Conservation (phyloP, 1,140 invertebrate genomes). For the Pristionchus pacificus region DNA sequence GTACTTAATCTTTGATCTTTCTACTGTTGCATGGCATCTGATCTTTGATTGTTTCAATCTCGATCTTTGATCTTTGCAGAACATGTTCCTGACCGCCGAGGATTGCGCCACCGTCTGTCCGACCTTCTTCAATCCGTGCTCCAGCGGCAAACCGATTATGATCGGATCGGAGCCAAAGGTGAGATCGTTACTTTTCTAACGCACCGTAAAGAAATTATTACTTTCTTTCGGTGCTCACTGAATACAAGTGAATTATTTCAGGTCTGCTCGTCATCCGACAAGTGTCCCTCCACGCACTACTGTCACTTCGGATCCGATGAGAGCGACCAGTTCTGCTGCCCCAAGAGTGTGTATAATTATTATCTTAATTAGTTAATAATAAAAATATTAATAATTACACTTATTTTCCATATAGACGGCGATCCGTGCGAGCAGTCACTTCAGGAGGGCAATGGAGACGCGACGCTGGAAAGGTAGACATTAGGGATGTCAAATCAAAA, state of each 20-base stretch:
- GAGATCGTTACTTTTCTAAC: background rate
- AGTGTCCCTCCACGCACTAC: constrained; percentile 40
- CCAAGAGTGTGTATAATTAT: constrained; percentile 33
- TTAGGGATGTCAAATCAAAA: too few species aligned
- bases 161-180: constrained; percentile 33
- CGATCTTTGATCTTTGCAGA: constrained; percentile 8
- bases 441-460: constrained; percentile 38
- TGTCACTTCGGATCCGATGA: constrained; percentile 34
- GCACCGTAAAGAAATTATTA: too few species aligned
- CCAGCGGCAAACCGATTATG: constrained; percentile 30
- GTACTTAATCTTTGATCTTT: too few species aligned
- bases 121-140: constrained; percentile 39
- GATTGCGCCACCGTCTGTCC: constrained; percentile 49
- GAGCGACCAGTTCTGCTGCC: constrained; percentile 33
- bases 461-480: constrained; percentile 26
- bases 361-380: background rate
- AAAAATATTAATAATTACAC: background rate
- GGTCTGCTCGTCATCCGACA: constrained; percentile 25
- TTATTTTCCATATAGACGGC: constrained; percentile 25
- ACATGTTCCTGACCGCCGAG: constrained; percentile 39
- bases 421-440: constrained; percentile 48
- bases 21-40: too few species aligned
- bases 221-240: background rate
- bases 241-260: background rate
- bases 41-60: constrained; percentile 27